phyloP scores from a whole-genome alignment of 2,113 vertebrate genomes.

The Phrynosoma blainvillii region DNA sequence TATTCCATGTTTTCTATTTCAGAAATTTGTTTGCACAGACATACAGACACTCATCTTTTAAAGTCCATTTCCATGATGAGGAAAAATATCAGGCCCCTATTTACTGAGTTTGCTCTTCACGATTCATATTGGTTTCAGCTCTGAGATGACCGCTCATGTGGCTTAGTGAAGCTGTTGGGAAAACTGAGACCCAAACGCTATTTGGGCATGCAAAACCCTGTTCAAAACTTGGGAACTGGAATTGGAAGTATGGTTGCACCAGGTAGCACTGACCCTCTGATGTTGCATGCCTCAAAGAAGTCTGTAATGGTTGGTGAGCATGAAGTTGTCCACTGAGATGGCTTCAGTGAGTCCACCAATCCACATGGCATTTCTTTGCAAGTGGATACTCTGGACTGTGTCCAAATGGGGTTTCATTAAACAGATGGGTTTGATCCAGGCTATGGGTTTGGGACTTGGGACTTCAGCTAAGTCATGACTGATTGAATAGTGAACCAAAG shows the following conservation, averaged over 20 bases:
- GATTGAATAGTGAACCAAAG: no score
- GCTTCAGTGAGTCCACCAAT: no score
- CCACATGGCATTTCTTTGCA: no score
- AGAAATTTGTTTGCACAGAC: conserved; percentile 62
- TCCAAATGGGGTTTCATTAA: no score
- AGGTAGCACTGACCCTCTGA: no score
- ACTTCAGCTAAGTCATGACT: no score
- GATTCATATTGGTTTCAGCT: neutral
- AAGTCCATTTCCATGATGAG: neutral
- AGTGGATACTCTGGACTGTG: no score
- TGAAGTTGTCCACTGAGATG: no score
- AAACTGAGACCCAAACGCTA: neutral
- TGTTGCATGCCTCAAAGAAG: neutral
- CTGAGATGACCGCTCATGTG: fast-evolving
- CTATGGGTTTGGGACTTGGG: no score
- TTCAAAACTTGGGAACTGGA: no score
- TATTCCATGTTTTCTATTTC: conserved; percentile 72
- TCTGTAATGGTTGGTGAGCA: neutral
- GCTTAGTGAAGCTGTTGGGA: neutral
- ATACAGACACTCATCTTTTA: conserved; percentile 42
- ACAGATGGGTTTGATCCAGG: no score
- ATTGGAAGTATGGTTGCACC: no score
- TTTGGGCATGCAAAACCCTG: neutral
- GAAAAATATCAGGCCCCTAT: fast-evolving
- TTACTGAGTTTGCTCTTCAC: neutral